Evolutionary conservation across 1,140 invertebrate genomes (phyloP).

Genomic region (Saxidomus purpurata): DNA sequence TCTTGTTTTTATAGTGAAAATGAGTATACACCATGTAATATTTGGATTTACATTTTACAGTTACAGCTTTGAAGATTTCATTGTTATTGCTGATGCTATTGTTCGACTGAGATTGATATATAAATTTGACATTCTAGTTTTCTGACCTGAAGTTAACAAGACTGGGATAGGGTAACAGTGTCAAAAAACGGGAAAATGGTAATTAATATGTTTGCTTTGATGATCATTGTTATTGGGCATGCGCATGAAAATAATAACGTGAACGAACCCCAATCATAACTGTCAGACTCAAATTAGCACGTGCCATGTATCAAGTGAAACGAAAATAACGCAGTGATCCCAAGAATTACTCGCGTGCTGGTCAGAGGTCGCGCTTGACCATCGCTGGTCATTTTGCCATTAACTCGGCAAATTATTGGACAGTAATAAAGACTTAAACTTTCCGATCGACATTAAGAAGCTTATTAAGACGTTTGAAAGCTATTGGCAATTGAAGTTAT

Average conservation of each 20-base stretch:
- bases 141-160: neutral
- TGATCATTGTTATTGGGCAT: conserved; percentile 33
- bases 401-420: neutral
- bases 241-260: conserved; percentile 36
- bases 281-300: conserved; percentile 41
- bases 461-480: neutral
- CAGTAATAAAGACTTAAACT: conserved; percentile 2
- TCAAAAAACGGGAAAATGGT: conserved; percentile 24
- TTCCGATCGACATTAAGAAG: neutral
- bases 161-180: conserved; percentile 12
- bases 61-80: no score
- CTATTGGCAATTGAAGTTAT: no score
- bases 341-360: conserved; percentile 37
- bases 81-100: no score
- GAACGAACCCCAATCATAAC: conserved; percentile 24
- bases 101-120: no score
- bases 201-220: conserved; percentile 56
- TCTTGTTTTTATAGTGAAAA: no score
- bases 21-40: no score
- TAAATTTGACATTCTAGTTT: neutral
- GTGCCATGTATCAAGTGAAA: conserved; percentile 51
- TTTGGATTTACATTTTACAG: no score
- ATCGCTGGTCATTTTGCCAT: conserved; percentile 19
- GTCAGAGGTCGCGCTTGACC: conserved; percentile 48
- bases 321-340: neutral